These are phyloP conservation scores for Carollia perspicillata DNA, from an alignment of 2,113 vertebrate species.

Conservation along the genomic window DNA sequence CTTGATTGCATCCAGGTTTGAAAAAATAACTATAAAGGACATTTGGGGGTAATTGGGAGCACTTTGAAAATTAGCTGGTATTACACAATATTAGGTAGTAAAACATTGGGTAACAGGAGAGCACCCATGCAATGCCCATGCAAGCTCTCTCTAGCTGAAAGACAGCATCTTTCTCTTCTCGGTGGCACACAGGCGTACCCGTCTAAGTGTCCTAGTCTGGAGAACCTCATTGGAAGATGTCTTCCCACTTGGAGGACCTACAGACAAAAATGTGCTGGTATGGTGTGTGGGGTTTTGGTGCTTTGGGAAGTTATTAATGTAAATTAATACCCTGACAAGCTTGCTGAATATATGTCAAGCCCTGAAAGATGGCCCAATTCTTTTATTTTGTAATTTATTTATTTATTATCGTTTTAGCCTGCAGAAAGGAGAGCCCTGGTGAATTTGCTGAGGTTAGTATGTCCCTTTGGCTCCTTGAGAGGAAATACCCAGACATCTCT, in stretches of 20 bases:
- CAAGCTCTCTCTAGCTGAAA: neutral
- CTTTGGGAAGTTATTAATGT: neutral
- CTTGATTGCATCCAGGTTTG: neutral
- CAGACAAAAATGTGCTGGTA: neutral
- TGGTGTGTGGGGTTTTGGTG: too few relatives aligned
- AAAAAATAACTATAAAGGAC: neutral
- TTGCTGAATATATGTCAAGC: neutral
- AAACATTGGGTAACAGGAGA: too few relatives aligned
- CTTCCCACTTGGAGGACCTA: neutral
- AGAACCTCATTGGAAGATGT: neutral
- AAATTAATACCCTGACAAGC: neutral
- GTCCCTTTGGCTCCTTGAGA: neutral
- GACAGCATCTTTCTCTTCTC: neutral
- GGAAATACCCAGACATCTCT: neutral
- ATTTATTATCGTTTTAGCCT: neutral
- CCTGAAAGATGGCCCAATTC: neutral
- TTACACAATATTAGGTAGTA: neutral
- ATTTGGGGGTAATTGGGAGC: neutral
- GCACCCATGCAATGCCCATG: neutral
- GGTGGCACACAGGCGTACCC: neutral
- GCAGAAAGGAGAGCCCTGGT: neutral
- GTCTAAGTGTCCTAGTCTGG: neutral
- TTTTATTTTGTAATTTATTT: neutral
- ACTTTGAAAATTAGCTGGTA: neutral
- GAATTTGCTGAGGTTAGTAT: neutral